Conservation (phyloP, 2,888 invertebrate species). For the Hymenopus coronatus region DNA sequence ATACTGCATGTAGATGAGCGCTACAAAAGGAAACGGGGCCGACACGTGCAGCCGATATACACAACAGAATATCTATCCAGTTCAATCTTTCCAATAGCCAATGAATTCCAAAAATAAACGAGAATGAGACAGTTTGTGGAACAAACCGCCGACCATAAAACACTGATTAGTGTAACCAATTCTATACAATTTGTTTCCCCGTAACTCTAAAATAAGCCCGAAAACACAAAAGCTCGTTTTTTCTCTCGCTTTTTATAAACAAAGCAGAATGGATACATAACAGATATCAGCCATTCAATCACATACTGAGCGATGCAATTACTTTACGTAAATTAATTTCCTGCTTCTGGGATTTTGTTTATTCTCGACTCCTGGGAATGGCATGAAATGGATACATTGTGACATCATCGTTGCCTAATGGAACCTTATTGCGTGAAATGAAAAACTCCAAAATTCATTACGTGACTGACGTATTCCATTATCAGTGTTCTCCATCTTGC, state of each 20-base stretch:
- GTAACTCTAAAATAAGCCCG: neutral
- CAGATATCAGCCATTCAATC: neutral
- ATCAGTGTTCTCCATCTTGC: neutral
- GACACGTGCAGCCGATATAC: too few relatives aligned
- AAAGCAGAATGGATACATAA: neutral
- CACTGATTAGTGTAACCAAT: neutral
- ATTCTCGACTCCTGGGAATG: neutral
- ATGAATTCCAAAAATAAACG: too few relatives aligned
- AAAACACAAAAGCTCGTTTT: neutral
- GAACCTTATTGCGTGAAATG: neutral
- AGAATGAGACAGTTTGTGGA: too few relatives aligned
- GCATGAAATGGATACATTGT: neutral
- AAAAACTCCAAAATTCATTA: neutral
- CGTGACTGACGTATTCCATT: neutral
- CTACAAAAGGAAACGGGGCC: too few relatives aligned
- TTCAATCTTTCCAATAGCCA: too few relatives aligned
- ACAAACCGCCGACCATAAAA: neutral
- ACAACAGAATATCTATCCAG: too few relatives aligned
- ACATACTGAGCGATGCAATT: neutral
- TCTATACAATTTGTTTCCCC: neutral
- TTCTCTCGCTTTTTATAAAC: neutral
- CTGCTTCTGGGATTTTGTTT: neutral
- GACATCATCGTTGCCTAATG: neutral
- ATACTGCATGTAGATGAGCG: too few relatives aligned
- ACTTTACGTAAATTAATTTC: neutral